Percentiles rank a stretch among this genome's conserved stretches.
Conservation (phyloP, 2,888 invertebrate genomes). For the Heteromurus nitidus region DNA sequence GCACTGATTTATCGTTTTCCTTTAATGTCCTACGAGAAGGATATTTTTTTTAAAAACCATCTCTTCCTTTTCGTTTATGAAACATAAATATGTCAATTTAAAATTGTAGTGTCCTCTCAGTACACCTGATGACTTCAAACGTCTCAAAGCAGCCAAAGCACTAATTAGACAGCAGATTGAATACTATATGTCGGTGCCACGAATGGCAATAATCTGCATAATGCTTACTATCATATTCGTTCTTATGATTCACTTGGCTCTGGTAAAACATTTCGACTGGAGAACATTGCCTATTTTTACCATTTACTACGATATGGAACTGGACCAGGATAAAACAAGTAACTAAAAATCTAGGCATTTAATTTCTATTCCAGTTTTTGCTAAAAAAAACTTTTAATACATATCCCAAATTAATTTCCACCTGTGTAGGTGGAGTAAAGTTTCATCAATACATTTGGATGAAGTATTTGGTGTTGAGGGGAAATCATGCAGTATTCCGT, state of each 20-base stretch:
- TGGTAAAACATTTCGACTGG: slow-evolving; percentile 35
- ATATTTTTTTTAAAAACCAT: neutral
- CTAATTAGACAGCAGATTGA: neutral
- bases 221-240: neutral
- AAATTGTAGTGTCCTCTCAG: neutral
- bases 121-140: slow-evolving; percentile 17
- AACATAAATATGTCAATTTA: neutral
- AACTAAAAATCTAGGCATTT: neutral
- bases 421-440: slow-evolving; percentile 18
- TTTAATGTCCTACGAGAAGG: neutral
- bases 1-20: neutral
- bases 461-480: slow-evolving; percentile 33
- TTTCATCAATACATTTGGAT: slow-evolving; percentile 49
- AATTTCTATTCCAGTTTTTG: neutral
- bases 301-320: slow-evolving; percentile 9
- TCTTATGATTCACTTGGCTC: slow-evolving; percentile 23
- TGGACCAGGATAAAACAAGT: slow-evolving; percentile 13
- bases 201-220: neutral
- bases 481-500: slow-evolving; percentile 25
- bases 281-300: slow-evolving; percentile 28
- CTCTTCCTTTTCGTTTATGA: neutral
- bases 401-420: no score
- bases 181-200: neutral
- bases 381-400: neutral
- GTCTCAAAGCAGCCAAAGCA: slow-evolving; percentile 14